These are phyloP conservation scores for Micromys minutus DNA, from an alignment of 2,113 vertebrate genomes.

Conservation along the genomic window DNA sequence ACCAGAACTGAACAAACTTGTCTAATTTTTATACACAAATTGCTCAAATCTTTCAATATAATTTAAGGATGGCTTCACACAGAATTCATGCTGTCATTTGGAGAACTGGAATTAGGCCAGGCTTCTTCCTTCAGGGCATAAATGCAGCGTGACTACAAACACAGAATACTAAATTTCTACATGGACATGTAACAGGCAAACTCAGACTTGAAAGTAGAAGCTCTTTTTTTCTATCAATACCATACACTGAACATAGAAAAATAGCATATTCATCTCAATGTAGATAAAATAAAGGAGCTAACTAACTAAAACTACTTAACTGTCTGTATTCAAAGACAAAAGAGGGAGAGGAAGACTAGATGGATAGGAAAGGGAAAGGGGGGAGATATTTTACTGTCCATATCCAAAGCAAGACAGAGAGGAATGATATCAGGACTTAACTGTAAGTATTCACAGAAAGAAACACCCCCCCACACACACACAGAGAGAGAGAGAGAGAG, in stretches of 20 bases:
- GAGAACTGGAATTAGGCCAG: slow-evolving; percentile 1
- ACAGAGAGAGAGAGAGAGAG: not conserved
- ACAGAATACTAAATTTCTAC: not conserved
- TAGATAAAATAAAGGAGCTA: not conserved
- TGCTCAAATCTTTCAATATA: slow-evolving; percentile 14
- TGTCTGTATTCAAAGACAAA: not conserved
- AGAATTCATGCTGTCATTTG: slow-evolving; percentile 27
- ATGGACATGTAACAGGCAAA: not conserved
- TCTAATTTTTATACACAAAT: slow-evolving; percentile 3
- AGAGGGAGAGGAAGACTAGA: not conserved
- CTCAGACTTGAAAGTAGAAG: not conserved
- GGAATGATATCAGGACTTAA: not conserved
- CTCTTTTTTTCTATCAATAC: not conserved
- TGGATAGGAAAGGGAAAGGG: not conserved
- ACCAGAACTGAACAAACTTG: not conserved
- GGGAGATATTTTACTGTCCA: not conserved
- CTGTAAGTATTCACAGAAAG: not conserved
- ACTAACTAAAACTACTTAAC: not conserved
- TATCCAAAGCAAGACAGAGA: not conserved
- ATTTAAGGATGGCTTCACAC: slow-evolving; percentile 33
- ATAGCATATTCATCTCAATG: not conserved
- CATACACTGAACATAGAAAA: not conserved
- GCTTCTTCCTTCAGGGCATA: slow-evolving; percentile 31
- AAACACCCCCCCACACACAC: too few relatives aligned
- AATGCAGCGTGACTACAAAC: not conserved